Base-by-base conservation (phyloP, 2,113 vertebrate species). In the Bujurquina vittata region DNA sequence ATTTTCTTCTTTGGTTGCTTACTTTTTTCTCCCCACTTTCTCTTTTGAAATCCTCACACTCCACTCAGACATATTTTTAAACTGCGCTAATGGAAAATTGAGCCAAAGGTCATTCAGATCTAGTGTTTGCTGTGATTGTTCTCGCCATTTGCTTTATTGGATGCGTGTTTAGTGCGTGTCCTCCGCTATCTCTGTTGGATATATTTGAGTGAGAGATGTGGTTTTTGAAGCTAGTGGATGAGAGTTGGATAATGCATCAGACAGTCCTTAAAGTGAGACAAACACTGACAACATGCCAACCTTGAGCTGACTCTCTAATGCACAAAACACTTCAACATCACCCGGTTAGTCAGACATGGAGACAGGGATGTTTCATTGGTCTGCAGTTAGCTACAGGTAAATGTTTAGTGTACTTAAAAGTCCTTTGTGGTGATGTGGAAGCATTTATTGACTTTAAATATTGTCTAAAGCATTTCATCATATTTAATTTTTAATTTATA, bases 1-100 rank as follows among this genome's bases (percentile, higher is more conserved):
- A 1, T 73, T 81, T 76, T 77, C 54, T 81, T 81, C 60, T 85
- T 63, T 77, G 15, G 17, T 40, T 56, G n/a, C 56, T 31, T 40
- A 20, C n/a, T 85, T 7, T 57, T 18, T 67, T 67, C 54, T 1
- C 35, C 35, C 8, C 4, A 0, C 18, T 5, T 29, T 35, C 67
- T 37, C 33, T 79, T 59, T 84, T 83, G 29, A 74, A 86, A 83
- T 76, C 80, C 59, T 89, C 83, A n/a, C 10, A 2, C 65, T 84
- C 60, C 85, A 89, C 81, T 86, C 74, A 77, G 59, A 76, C 75
- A 69, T 83, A 80, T 90, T 86, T 26, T 83, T 46, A 89, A 37
- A 55, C 58, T 5, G n/a, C 81, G 86, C 89, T 92, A 93, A 94
- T 92, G 92, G 93, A 91, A 91, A 85, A 92, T 58, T 43, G 83